Conservation (phyloP, 2,888 invertebrate species). For the Lypha dubia region DNA sequence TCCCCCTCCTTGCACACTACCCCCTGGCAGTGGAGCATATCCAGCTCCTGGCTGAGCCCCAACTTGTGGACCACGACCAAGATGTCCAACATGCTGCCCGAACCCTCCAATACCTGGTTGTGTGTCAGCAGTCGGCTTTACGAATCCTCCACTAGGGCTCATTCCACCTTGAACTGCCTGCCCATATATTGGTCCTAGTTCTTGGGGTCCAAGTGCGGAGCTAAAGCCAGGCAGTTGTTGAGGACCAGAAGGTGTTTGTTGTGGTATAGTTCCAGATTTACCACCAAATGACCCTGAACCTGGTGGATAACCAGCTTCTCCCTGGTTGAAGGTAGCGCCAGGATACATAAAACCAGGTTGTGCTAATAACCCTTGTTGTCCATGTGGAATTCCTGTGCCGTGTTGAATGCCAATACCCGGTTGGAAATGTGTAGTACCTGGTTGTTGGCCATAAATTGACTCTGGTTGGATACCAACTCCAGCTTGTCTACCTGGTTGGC, state of each 20-base stretch:
- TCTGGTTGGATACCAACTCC: constrained; percentile 54
- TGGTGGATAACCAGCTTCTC: constrained; percentile 11
- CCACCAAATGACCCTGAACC: constrained; percentile 6
- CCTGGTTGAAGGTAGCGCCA: constrained; percentile 25
- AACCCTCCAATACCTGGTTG: constrained; percentile 12
- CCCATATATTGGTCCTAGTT: background rate
- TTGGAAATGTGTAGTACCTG: constrained; percentile 18
- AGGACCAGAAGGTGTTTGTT: constrained; percentile 34
- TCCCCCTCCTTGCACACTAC: background rate
- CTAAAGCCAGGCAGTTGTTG: constrained; percentile 40
- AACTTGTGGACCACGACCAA: constrained; percentile 39
- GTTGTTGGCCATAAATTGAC: constrained; percentile 50
- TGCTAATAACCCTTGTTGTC: constrained; percentile 21
- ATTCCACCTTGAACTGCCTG: constrained; percentile 7
- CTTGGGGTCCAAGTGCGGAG: constrained; percentile 36
- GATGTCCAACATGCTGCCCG: constrained; percentile 49
- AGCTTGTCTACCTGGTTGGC: constrained; percentile 51
- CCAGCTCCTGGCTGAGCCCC: constrained; percentile 17
- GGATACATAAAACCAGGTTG: constrained; percentile 26
- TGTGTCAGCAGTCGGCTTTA: background rate
- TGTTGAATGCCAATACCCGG: constrained; percentile 47
- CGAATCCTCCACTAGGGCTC: background rate
- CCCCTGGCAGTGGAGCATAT: background rate
- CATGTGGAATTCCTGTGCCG: constrained; percentile 50
- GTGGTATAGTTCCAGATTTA: constrained; percentile 12